A percentile compares a stretch with the other conserved stretches of the same genome.
phyloP scores from a whole-genome alignment of 2,113 vertebrate genomes.

The Ceyx margarethae region DNA sequence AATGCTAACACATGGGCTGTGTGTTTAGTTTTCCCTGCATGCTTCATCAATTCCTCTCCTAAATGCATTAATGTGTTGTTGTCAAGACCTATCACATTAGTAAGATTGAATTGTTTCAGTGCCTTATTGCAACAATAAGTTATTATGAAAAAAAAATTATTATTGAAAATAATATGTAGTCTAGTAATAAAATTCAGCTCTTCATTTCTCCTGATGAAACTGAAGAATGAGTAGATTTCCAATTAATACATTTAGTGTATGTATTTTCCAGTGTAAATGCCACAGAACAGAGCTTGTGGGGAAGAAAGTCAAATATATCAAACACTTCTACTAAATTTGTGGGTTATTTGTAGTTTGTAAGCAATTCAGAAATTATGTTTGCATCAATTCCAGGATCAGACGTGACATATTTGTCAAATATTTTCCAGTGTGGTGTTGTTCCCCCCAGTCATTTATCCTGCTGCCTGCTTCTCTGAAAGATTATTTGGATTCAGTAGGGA shows the following conservation, averaged over 20 bases:
- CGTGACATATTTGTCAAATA: not conserved
- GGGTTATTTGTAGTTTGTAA: not conserved
- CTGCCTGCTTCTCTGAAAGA: not conserved
- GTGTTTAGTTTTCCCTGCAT: not conserved
- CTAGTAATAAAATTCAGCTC: not conserved
- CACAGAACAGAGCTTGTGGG: not conserved
- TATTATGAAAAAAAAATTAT: not conserved
- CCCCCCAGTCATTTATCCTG: fast-evolving
- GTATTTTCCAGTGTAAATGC: not conserved
- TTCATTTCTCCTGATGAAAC: not conserved
- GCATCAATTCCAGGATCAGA: not conserved
- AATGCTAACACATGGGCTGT: not conserved
- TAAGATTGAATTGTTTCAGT: not conserved
- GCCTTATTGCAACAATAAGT: not conserved
- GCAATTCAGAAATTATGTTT: not conserved
- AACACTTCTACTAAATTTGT: not conserved
- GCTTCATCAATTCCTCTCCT: not conserved
- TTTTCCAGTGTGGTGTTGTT: fast-evolving
- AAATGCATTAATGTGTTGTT: not conserved
- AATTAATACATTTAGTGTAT: not conserved
- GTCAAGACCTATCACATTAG: not conserved
- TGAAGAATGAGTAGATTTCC: not conserved
- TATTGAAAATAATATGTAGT: too few relatives aligned
- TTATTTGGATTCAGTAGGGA: not conserved
- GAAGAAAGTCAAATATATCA: not conserved